Evolutionary conservation across 2,797 vertebrate genomes (phyloP).

Genomic region (Lithobates pipiens): DNA sequence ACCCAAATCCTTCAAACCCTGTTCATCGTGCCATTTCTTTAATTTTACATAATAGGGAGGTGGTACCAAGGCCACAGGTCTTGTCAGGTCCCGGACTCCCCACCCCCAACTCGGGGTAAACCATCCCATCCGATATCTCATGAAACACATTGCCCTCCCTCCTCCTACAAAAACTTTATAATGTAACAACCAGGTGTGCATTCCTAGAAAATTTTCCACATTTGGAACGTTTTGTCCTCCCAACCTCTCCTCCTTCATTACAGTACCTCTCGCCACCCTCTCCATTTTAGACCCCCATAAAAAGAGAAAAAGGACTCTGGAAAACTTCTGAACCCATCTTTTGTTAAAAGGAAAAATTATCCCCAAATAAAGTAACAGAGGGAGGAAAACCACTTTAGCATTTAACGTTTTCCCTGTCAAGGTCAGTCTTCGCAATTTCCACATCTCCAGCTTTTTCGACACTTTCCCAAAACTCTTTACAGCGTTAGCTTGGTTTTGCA

Average conservation of each 20-base stretch:
- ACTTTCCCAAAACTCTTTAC: background rate
- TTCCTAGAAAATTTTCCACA: too few relatives aligned
- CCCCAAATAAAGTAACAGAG: background rate
- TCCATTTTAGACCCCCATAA: background rate
- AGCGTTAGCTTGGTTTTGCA: background rate
- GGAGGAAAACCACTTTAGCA: background rate
- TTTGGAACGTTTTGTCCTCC: too few relatives aligned
- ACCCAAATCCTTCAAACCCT: fast-evolving
- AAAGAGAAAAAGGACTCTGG: background rate
- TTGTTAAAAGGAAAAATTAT: background rate
- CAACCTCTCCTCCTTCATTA: too few relatives aligned
- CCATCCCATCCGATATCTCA: background rate
- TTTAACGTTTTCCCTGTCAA: background rate
- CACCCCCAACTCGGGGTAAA: background rate
- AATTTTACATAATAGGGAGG: background rate
- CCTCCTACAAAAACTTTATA: background rate
- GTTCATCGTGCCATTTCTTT: background rate
- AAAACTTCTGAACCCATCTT: too few relatives aligned
- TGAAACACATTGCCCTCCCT: too few relatives aligned
- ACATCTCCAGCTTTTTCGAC: background rate
- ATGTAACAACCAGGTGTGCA: background rate
- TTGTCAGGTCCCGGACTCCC: background rate
- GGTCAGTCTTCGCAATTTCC: background rate
- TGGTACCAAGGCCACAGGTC: background rate
- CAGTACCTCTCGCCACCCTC: background rate